These are phyloP conservation scores for Hirundo rustica DNA, from an alignment of 2,797 vertebrate species.

Conservation along the genomic window DNA sequence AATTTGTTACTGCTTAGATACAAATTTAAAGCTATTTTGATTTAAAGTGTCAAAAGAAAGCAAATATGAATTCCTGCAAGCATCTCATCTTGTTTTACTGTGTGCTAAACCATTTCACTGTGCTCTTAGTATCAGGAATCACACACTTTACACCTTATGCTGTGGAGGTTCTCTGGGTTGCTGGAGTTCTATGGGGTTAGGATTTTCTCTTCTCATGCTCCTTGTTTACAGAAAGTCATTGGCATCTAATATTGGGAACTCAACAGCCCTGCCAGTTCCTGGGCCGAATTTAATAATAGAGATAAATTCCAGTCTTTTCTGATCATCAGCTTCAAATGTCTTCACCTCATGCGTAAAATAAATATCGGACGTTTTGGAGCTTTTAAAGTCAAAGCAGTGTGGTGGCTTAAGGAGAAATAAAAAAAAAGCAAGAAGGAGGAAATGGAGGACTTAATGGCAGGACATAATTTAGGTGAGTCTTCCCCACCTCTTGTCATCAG, in stretches of 20 bases:
- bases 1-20: neutral
- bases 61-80: neutral
- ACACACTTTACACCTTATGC: neutral
- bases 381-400: neutral
- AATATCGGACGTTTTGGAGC: rapidly evolving
- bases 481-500: neutral
- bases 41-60: neutral
- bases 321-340: neutral
- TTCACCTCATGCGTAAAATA: neutral
- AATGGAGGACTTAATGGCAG: neutral
- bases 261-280: constrained; percentile 50
- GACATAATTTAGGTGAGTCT: neutral
- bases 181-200: neutral
- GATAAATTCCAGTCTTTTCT: neutral
- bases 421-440: neutral
- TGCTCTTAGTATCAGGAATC: neutral
- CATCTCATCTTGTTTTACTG: neutral
- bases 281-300: neutral
- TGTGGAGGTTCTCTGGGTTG: neutral
- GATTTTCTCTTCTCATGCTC: constrained; percentile 57
- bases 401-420: neutral
- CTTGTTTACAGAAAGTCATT: constrained; percentile 49
- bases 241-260: constrained; percentile 62
- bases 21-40: neutral
- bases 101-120: neutral